Evolutionary conservation across 2,113 vertebrate genomes (phyloP).

Genomic region (Amia ocellicauda): DNA sequence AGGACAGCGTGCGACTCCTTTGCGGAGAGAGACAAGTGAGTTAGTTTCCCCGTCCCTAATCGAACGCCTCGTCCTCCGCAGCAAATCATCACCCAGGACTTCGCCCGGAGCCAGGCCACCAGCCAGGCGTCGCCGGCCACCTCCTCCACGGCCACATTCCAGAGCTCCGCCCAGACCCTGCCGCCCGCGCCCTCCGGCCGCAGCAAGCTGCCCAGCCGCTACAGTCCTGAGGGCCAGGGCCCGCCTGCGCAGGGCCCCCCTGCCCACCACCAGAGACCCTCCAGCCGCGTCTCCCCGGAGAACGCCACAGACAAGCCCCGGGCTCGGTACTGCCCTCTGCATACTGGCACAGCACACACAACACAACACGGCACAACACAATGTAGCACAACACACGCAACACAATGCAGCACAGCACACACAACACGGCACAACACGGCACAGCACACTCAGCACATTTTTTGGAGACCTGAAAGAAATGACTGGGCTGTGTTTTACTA

Average conservation of each 20-base stretch:
- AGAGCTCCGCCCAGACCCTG: slow-evolving; percentile 63
- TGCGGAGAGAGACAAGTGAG: no score
- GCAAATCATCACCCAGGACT: slow-evolving; percentile 98
- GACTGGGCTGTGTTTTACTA: no score
- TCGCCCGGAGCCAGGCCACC: slow-evolving; percentile 86
- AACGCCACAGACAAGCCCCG: slow-evolving; percentile 82
- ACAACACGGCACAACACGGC: slow-evolving; percentile 4
- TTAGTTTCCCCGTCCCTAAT: no score
- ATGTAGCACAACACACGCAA: no score
- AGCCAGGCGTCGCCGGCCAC: slow-evolving; percentile 71
- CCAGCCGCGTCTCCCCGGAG: slow-evolving; percentile 88
- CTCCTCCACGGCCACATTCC: slow-evolving; percentile 76
- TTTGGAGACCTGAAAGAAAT: no score
- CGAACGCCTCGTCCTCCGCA: slow-evolving; percentile 40
- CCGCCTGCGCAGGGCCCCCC: slow-evolving; percentile 51
- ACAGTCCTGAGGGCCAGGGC: slow-evolving; percentile 84
- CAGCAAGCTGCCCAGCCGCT: slow-evolving; percentile 78
- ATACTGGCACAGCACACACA: neutral
- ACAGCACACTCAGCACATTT: slow-evolving; percentile 14
- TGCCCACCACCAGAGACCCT: slow-evolving; percentile 76
- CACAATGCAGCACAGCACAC: no score
- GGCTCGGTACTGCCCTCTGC: slow-evolving; percentile 68
- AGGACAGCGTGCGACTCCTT: neutral
- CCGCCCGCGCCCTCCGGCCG: slow-evolving; percentile 61
- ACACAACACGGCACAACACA: no score